These are phyloP conservation scores for Pteromalus puparum DNA, from an alignment of 1,140 invertebrate genomes.

Conservation along the genomic window DNA sequence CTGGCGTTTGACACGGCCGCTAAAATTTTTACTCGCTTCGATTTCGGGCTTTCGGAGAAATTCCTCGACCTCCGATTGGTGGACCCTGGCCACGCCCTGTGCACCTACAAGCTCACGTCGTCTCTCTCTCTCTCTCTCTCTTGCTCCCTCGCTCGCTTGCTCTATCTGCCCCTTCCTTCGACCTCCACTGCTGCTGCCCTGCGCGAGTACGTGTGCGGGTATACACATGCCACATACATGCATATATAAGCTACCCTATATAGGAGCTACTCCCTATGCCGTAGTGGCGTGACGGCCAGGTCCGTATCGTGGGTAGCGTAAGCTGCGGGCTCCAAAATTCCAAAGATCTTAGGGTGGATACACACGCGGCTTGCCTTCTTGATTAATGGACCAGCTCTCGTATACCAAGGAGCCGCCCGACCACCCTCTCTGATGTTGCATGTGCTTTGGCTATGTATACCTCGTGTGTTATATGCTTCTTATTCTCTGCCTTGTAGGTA, in stretches of 20 bases:
- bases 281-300: slow-evolving; percentile 25
- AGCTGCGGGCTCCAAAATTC: slow-evolving; percentile 31
- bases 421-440: neutral
- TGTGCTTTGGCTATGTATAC: neutral
- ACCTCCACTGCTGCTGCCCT: neutral
- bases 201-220: slow-evolving; percentile 28
- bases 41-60: slow-evolving; percentile 66
- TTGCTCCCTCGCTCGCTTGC: slow-evolving; percentile 38
- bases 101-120: slow-evolving; percentile 59
- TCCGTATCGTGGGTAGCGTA: slow-evolving; percentile 32
- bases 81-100: slow-evolving; percentile 71
- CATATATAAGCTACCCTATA: neutral
- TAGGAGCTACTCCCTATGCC: slow-evolving; percentile 19
- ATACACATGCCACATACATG: neutral
- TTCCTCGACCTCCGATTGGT: slow-evolving; percentile 67
- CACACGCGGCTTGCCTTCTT: slow-evolving; percentile 22
- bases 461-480: neutral
- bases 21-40: slow-evolving; percentile 71
- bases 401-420: slow-evolving; percentile 68
- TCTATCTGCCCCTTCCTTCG: neutral
- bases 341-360: slow-evolving; percentile 16
- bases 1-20: slow-evolving; percentile 68
- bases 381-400: slow-evolving; percentile 34
- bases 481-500: no score
- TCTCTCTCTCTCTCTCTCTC: slow-evolving; percentile 14